Evolutionary conservation across 2,113 vertebrate species (phyloP), one percentile per base, ranked within the genome.

Genomic region (Cavia porcellus): DNA sequence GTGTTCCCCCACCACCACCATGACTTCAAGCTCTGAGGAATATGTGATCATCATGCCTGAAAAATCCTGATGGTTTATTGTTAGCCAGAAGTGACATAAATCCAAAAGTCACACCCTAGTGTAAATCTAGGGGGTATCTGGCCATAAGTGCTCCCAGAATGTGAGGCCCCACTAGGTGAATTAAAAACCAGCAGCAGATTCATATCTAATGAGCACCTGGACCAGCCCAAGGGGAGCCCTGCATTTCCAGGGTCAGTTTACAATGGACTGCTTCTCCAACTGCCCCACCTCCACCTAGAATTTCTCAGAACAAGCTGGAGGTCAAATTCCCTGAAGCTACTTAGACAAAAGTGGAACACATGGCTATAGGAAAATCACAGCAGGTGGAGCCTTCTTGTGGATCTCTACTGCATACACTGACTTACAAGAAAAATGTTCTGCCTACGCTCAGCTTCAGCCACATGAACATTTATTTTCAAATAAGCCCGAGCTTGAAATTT

Each of bases 291-390:
- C 75, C 55, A 93, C 32, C 32, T 82, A 52, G 47, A 92, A 95
- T 93, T 92, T 95, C 75, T 93, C 95, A 75, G 75, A 92, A 92
- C 83, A 59, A 64, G 77, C 82, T 89, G 59, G n/a, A 96, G 96
- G 88, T 93, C 75, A 96, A 86, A 97, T 95, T 92, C 82, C 85
- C 96, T 79, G 91, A 96, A 96, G 93, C 93, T 89, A 89, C 77
- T 93, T 64, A 83, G 88, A 89, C 86, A 96, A 95, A 93, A 80
- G 89, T 92, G 32, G 93, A 97, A 82, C 62, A 96, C 47, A 47
- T 5, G 70, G 77, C 86, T 96, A 95, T 92, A 57, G 38, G 82
- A 61, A 82, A 89, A 86, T 96, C 85, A 38, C 57, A 88, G 28
- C 2, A 8, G 14, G 61, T 50, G 61, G 62, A 59, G 55, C 74